Percentiles rank a stretch among this genome's conserved stretches.
These are phyloP conservation scores for Pollenia amentaria DNA, from an alignment of 2,888 invertebrate genomes.

Conservation along the genomic window DNA sequence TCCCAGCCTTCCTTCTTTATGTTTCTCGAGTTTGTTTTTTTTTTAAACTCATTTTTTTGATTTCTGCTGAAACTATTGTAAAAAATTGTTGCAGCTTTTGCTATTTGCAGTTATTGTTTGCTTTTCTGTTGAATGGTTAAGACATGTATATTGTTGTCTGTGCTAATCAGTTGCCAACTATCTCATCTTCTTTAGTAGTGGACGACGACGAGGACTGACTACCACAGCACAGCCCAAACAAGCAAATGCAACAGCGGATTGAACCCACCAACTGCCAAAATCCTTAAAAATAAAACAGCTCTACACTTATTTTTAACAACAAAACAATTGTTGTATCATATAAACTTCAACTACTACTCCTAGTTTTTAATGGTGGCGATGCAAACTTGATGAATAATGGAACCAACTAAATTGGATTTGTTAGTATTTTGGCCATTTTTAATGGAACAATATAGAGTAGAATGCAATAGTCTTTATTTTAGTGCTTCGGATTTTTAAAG, in stretches of 20 bases:
- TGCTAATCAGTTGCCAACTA: constrained; percentile 83
- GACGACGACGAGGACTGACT: constrained; percentile 76
- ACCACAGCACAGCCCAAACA: constrained; percentile 46
- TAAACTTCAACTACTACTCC: constrained; percentile 58
- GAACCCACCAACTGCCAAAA: constrained; percentile 72
- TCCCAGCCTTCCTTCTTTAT: constrained; percentile 62
- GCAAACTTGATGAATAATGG: neutral
- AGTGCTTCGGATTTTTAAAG: neutral
- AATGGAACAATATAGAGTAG: neutral
- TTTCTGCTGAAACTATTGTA: constrained; percentile 29
- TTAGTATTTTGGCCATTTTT: too few species aligned
- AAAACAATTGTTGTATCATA: constrained; percentile 64
- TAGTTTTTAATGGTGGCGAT: constrained; percentile 4
- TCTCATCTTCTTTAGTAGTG: constrained; percentile 81
- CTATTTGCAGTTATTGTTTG: constrained; percentile 38
- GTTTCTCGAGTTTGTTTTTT: neutral
- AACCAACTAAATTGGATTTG: constrained; percentile 49
- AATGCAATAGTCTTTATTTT: neutral
- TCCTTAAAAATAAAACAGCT: constrained; percentile 47
- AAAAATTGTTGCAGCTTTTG: constrained; percentile 25
- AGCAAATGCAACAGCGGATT: constrained; percentile 36
- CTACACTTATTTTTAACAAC: constrained; percentile 55
- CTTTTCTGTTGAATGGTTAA: constrained; percentile 70
- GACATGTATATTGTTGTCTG: constrained; percentile 76
- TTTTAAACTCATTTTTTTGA: neutral